A percentile compares a stretch with the other conserved stretches of the same genome.
Evolutionary conservation across 2,888 invertebrate genomes (phyloP).

Genomic region (Teinopalpus imperialis): DNA sequence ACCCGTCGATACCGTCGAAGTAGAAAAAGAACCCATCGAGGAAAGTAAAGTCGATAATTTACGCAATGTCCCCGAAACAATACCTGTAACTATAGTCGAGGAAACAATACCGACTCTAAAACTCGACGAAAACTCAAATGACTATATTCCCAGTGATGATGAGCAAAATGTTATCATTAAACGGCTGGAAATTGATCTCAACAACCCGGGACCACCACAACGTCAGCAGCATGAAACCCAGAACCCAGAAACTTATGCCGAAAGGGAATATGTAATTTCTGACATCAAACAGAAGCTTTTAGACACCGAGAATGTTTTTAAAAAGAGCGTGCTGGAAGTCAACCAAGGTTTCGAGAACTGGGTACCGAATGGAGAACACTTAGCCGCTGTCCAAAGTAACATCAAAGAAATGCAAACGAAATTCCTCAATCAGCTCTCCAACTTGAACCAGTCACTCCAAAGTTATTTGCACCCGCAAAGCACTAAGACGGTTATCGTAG

Average conservation of each 20-base stretch:
- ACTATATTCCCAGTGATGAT: constrained; percentile 38
- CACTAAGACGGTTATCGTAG: constrained; percentile 27
- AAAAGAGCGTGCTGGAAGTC: constrained; percentile 47
- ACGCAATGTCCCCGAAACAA: constrained; percentile 40
- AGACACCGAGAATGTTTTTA: constrained; percentile 45
- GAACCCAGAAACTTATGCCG: constrained; percentile 53
- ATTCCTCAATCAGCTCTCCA: constrained; percentile 52
- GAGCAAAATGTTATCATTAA: constrained; percentile 41
- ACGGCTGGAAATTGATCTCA: constrained; percentile 54
- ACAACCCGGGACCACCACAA: constrained; percentile 65
- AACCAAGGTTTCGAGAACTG: constrained; percentile 53
- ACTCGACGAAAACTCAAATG: constrained; percentile 37
- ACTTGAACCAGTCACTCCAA: constrained; percentile 54
- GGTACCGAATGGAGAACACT: constrained; percentile 47
- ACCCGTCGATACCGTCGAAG: no score
- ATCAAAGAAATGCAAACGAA: constrained; percentile 50
- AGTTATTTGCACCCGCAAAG: constrained; percentile 41
- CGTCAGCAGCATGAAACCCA: constrained; percentile 71
- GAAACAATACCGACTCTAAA: constrained; percentile 42
- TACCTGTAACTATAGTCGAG: constrained; percentile 60
- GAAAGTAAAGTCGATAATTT: constrained; percentile 51
- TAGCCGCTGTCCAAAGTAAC: constrained; percentile 48
- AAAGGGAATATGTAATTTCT: constrained; percentile 43
- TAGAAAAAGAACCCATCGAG: constrained; percentile 48
- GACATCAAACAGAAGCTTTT: constrained; percentile 51